Evolutionary conservation across 2,113 vertebrate genomes (phyloP), one percentile per base, ranked within the genome.

Genomic region (Panthera tigris): DNA sequence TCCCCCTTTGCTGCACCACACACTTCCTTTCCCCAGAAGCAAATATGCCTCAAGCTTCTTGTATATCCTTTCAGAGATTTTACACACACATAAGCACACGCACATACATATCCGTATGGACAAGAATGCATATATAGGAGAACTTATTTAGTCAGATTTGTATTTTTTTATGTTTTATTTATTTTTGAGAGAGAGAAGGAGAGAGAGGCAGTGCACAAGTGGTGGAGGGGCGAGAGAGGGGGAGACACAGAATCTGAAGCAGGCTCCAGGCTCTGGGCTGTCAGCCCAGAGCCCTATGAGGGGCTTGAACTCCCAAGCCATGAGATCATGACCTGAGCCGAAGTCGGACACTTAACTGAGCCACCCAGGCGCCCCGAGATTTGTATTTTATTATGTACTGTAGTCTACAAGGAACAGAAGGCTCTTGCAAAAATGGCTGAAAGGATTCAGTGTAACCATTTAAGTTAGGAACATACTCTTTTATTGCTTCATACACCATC

Each of bases 41-140:
- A 66, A 85, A 55, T 93, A 84, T 71, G 3, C 86, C 79, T 66
- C 15, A 10, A 86, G 16, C 19, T 66, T 96, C 50, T 74, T 73
- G 13, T 86, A 52, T 45, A 87, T 94, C 7, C 13, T 61, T 92
- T 95, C 36, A 73, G n/a, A 91, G 39, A 93, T 93, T 69, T 82
- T 45, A 89, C 6, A 55, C 3, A 84, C 9, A 74, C 52, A 66
- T 13, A 63, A 36, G 69, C 25, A 48, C 27, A 57, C 2, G 15
- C 23, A 78, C 5, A 25, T 23, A 69, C 16, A 39, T 31, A 61
- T 16, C 8, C 1, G 5, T 19, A 13, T 11, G 3, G 27, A 27
- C 5, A 71, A 65, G 50, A 73, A 92, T 91, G 78, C 93, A 18
- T 27, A 61, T 25, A 36, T 18, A 41, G 45, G 25, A 45, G 2